Base-by-base conservation (phyloP, 2,888 invertebrate species). In the Spisula subtruncata region DNA sequence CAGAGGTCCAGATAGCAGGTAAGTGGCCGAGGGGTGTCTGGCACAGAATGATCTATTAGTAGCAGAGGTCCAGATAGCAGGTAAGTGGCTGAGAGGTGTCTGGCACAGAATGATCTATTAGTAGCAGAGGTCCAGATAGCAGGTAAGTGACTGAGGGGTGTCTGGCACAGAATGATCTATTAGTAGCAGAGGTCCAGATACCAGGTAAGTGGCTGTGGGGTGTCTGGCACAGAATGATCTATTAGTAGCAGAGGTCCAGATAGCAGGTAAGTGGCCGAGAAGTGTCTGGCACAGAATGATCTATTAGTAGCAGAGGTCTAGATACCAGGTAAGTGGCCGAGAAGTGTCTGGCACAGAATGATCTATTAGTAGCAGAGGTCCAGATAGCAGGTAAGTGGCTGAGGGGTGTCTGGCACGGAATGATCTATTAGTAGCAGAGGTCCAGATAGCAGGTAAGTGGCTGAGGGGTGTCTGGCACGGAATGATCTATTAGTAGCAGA, bases 121-220 rank as follows among this genome's bases (percentile, higher is more conserved):
- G 97, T 99, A 1, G 98, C 98, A 0, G 98, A 98, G 96, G 98
- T 99, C 20, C 98, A 98, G 51, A 98, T 99, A 0, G 99, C 96
- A 98, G 98, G 29, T 98, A 98, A 94, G 98, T 99, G 83, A 98
- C 99, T 0, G 98, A 98, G 93, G 98, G 98, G 83, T 97, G 98
- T 0, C 97, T 97, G 85, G 97, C 97, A 83, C 97, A 98, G 85
- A 97, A 97, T 16, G 98, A 99, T 92, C 97, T 99, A 51, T 96
- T 99, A 35, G 97, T 99, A 1, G 98, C 98, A 0, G 98, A 98
- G 96, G 98, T 99, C 20, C 98, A 98, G 51, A 98, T 99, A 0
- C 97, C 96, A 98, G 98, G 29, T 98, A 98, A 94, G 98, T 99
- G 83, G 98, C 99, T 0, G 98, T 98, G 93, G 98, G 98, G 83